Conservation (phyloP, 2,888 invertebrate genomes). For the Nymphalis polychloros region DNA sequence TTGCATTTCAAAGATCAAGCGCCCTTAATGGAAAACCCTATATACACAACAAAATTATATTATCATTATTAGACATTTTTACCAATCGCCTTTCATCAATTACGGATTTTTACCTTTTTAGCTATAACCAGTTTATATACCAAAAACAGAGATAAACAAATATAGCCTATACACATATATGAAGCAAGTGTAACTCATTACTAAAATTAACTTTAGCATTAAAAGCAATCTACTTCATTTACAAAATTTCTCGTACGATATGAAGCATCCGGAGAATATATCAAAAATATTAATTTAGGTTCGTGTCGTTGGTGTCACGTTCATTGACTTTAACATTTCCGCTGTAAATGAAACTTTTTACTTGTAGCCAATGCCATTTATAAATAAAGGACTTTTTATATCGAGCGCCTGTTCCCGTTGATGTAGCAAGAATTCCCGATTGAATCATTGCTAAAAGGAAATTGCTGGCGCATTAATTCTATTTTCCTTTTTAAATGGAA, state of each 20-base stretch:
- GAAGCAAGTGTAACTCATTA: no score
- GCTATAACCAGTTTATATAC: no score
- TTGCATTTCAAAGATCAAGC: no score
- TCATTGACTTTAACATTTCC: constrained; percentile 38
- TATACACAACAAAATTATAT: no score
- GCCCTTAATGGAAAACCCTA: no score
- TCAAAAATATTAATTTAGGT: constrained; percentile 58
- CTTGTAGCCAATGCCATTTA: constrained; percentile 16
- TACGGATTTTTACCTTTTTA: no score
- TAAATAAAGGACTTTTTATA: constrained; percentile 21
- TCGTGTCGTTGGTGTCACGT: constrained; percentile 24
- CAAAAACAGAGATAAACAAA: no score
- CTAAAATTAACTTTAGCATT: no score
- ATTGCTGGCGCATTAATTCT: constrained; percentile 25
- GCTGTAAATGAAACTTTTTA: constrained; percentile 32
- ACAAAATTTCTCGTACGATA: neutral
- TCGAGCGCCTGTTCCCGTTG: constrained; percentile 25
- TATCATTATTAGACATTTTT: no score
- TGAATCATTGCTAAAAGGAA: constrained; percentile 34
- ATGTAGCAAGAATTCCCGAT: constrained; percentile 25
- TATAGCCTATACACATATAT: no score
- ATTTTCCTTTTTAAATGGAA: neutral
- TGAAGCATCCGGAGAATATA: constrained; percentile 27
- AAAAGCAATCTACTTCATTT: no score
- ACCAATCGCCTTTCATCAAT: no score